Evolutionary conservation across 2,113 vertebrate species (phyloP), one percentile per base, ranked within the genome.

Genomic region (Sinocyclocheilus maitianheensis): DNA sequence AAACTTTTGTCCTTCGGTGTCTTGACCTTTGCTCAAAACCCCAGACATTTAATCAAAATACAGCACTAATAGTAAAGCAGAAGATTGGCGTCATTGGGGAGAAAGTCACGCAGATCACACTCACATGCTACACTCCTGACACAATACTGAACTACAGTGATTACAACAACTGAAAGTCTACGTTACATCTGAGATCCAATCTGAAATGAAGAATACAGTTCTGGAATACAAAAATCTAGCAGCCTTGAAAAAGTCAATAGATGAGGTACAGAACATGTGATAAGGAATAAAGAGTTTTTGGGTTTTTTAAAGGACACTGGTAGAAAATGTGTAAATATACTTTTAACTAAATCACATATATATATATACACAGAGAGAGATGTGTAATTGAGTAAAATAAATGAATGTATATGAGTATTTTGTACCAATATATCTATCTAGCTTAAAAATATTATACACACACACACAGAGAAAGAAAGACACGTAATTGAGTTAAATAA

Each of bases 121-220:
- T 62, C 34, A 60, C 34, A 79, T 62, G 34, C 53, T 58, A n/a
- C 5, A 79, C 77, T 79, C 55, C 53, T 62, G 77, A n/a, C 26
- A 79, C 2, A 79, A 40, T 24, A 79, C 34, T 62, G 18, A 37
- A 62, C 20, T 16, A 34, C 30, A 40, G 8, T n/a, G 3, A 79
- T 60, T 60, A 79, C n/a, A 40, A n/a, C 30, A 77, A 53, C 48
- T 77, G 1, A 55, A 58, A 20, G 51, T 13, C 20, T 46, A 7
- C 11, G 12, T 7, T 48, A 22, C 11, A 40, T 71, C 18, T 40
- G 14, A 53, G 3, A 69, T 69, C 30, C 13, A 69, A 34, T 67
- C 13, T 67, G 13, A 34, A 22, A 74, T 75, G 24, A 2, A 78
- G 34, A 37, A 34, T 22, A 18, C 4, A 4, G 74, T 24, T 77